phyloP scores from a whole-genome alignment of 2,797 vertebrate species.

The Antrozous pallidus region DNA sequence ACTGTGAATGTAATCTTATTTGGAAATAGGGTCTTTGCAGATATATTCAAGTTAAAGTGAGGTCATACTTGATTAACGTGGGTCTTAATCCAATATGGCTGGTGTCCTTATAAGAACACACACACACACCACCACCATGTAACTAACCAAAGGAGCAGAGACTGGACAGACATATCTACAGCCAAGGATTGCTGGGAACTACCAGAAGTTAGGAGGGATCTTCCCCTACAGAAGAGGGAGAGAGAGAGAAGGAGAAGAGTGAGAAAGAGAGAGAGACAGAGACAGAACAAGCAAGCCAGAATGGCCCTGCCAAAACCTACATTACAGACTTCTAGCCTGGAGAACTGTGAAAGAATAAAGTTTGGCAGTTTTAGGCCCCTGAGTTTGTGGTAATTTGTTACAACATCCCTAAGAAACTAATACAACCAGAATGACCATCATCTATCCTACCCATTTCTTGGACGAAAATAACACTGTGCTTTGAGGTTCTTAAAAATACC shows the following conservation, averaged over 20 bases:
- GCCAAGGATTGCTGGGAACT: not conserved
- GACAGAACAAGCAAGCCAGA: not conserved
- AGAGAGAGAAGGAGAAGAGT: not conserved
- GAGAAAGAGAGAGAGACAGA: not conserved
- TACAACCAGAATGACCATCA: not conserved
- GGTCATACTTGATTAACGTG: not conserved
- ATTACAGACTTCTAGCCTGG: not conserved
- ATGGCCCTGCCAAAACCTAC: not conserved
- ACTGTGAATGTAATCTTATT: not conserved
- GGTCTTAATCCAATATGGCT: not conserved
- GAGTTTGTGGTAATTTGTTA: not conserved
- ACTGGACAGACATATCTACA: not conserved
- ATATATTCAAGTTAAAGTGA: not conserved
- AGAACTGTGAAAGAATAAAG: constrained; percentile 1
- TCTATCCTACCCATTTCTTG: constrained; percentile 32
- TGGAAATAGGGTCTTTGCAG: not conserved
- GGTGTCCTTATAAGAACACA: not conserved
- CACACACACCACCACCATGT: not conserved
- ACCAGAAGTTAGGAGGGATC: not conserved
- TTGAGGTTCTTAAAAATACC: constrained; percentile 18
- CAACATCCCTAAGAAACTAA: not conserved
- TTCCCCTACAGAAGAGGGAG: not conserved
- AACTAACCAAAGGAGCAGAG: not conserved
- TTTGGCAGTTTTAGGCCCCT: not conserved
- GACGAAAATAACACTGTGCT: not conserved